Percentiles rank a stretch among this genome's conserved stretches.
Evolutionary conservation across 2,113 vertebrate species (phyloP).

Genomic region (Brachypodius melanocephalos): DNA sequence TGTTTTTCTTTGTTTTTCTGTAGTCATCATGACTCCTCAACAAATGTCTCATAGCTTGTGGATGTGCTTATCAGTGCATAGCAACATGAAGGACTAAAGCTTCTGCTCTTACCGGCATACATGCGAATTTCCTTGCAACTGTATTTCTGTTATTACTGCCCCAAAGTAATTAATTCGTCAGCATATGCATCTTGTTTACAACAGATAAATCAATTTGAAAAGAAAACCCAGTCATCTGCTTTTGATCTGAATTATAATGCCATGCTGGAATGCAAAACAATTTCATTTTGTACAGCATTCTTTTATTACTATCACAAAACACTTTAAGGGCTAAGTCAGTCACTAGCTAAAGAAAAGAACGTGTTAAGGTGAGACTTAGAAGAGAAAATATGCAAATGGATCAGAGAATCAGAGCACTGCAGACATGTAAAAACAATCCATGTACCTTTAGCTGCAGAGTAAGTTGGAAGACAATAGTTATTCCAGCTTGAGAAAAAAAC

Average conservation of each 20-base stretch:
- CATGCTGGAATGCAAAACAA: neutral
- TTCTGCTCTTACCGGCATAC: neutral
- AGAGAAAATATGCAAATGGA: neutral
- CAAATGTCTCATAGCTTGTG: neutral
- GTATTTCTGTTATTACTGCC: neutral
- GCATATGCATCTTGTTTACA: neutral
- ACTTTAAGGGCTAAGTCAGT: neutral
- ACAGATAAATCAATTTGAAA: neutral
- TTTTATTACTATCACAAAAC: neutral
- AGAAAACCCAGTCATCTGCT: neutral
- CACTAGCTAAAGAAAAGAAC: neutral
- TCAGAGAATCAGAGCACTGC: neutral
- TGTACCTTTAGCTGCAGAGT: neutral
- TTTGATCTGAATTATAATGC: conserved; percentile 18
- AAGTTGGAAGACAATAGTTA: neutral
- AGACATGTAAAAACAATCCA: neutral
- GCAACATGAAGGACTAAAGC: neutral
- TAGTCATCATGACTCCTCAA: neutral
- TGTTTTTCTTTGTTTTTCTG: neutral
- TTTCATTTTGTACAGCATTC: neutral
- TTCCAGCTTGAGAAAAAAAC: neutral
- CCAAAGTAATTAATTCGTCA: neutral
- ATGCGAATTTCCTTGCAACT: neutral
- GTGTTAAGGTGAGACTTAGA: neutral
- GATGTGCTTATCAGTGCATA: neutral